Evolutionary conservation across 2,888 invertebrate genomes (phyloP), one percentile per base, ranked within the genome.

Genomic region (Hirudinaria manillensis): DNA sequence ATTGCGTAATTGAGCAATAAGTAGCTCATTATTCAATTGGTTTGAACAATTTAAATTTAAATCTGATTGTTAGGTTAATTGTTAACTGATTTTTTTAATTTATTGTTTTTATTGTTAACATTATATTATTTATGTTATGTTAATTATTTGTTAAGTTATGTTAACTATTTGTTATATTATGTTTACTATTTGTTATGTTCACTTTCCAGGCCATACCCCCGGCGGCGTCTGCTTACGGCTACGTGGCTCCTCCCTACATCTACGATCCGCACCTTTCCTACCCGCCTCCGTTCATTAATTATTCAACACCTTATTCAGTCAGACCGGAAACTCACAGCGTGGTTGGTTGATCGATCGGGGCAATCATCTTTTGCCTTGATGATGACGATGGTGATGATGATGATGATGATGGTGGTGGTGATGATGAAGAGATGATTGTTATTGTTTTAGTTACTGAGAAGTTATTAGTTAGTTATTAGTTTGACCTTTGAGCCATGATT

Each of bases 341-440:
- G 45, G 45, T 45, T 45, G 1, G 45, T 45, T 45, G 45, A 45
- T 45, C 45, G 45, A 45, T 45, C 38, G 38, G 38, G n/a, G n/a
- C n/a, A n/a, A n/a, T n/a, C n/a, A n/a, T n/a, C n/a, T n/a, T n/a
- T n/a, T n/a, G n/a, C n/a, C n/a, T n/a, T n/a, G n/a, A n/a, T n/a
- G 68, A 68, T 34, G 68, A 68, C 34, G 68, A 34, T 68, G 68
- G 68, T 68, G 68, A 68, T 68, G 68, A 68, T 68, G 68, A 74
- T 68, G 74, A 67, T 74, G 74, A 74, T 45, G 74, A 74, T 74
- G 74, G 61, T 74, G 74, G 67, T 68, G 13, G 53, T 53, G 21
- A 53, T 53, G 13, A 53, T 24, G 56, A 56, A 24, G 13, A 7
- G 3, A 56, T 56, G 27, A 56, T 56, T 56, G 27, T 16, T 24